A percentile compares a stretch with the other conserved stretches of the same genome.
These are phyloP conservation scores for Indri indri DNA, from an alignment of 2,113 vertebrate genomes.

Conservation along the genomic window DNA sequence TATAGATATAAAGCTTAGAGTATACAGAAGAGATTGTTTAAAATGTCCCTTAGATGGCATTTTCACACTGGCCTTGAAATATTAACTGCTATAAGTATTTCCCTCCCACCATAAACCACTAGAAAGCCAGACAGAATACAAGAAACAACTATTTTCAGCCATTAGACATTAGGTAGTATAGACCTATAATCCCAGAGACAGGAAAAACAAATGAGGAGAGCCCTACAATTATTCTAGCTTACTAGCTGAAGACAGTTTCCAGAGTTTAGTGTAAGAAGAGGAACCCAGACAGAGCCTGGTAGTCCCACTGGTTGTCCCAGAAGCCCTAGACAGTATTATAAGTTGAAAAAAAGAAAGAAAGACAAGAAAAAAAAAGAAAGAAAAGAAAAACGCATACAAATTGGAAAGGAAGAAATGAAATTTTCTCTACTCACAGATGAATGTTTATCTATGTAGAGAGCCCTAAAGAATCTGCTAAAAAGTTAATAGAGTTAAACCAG, in stretches of 20 bases:
- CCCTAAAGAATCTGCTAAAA: background rate
- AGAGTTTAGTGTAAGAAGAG: background rate
- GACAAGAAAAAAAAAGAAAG: too few species aligned
- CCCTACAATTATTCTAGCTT: background rate
- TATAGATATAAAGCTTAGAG: background rate
- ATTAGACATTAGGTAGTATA: background rate
- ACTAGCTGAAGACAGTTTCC: background rate
- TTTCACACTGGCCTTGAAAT: conserved; percentile 14
- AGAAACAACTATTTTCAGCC: background rate
- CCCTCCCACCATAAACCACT: background rate
- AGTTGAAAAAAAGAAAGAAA: background rate
- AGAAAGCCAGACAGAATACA: conserved; percentile 10
- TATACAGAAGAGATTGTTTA: background rate
- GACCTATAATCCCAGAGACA: background rate
- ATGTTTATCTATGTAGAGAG: background rate
- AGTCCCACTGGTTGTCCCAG: background rate
- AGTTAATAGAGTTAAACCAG: background rate
- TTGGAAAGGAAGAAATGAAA: background rate
- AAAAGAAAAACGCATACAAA: background rate
- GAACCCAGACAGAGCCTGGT: background rate
- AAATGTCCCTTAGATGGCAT: background rate
- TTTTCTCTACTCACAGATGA: background rate
- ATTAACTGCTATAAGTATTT: background rate
- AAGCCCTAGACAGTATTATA: background rate
- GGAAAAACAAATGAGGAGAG: background rate